Base-by-base conservation (phyloP, 2,797 vertebrate species). In the Argentina silus region DNA sequence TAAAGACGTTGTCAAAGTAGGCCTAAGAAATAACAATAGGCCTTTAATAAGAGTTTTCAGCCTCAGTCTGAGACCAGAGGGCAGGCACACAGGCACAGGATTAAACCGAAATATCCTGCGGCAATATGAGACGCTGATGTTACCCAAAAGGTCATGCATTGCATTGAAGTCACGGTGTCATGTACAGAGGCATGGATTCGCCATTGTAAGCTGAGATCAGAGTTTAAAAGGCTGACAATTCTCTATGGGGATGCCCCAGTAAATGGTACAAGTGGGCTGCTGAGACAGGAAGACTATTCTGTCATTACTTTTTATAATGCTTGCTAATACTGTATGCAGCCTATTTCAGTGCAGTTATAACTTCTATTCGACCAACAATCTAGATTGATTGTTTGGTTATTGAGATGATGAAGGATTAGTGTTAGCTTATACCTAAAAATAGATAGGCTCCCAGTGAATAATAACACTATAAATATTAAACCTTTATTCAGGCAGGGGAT, bases 91-190 rank as follows among this genome's bases (percentile, higher is more conserved):
- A n/a, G 57, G n/a, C 19, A 15, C 8, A 17, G 43, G 51, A 57
- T 69, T 44, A 45, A 53, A 69, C 84, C 83, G 76, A 87, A 89
- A 83, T 72, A 81, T 74, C 78, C 74, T 80, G 75, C 56, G 9
- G 88, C 56, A 89, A 90, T 81, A 82, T 78, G 79, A 90, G 86
- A 87, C 72, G 73, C 74, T 57, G 81, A 90, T 71, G 73, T 78
- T 78, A 88, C 78, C 79, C 86, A 90, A 86, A 92, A 94, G 93
- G 93, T 93, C 92, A 86, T 1, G 53, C 91, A 93, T 94, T 93
- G 90, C 92, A 63, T 69, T 86, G 91, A 90, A 90, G 91, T 89
- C 92, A 91, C 1, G 21, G 82, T 77, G 78, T 85, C 82, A 55
- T 27, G 68, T 80, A 61, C 61, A 70, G 69, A 68, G 84, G 73